These are phyloP conservation scores for Acomys russatus DNA, from an alignment of 2,797 vertebrate genomes.

Conservation along the genomic window DNA sequence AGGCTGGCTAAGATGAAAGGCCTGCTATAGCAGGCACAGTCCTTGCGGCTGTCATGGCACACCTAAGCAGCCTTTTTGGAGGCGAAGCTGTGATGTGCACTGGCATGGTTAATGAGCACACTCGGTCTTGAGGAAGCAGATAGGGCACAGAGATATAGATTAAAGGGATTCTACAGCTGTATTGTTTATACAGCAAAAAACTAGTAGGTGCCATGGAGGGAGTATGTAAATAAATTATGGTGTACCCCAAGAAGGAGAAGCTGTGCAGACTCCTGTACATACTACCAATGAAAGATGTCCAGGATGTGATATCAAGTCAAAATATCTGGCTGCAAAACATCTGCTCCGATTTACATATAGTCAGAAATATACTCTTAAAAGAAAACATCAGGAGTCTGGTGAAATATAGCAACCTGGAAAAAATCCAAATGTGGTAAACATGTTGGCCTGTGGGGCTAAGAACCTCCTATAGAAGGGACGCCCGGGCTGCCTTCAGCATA, in stretches of 20 bases:
- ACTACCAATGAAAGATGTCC: slow-evolving; percentile 49
- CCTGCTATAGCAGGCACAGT: background rate
- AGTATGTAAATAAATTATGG: slow-evolving; percentile 47
- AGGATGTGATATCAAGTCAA: slow-evolving; percentile 34
- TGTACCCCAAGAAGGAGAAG: slow-evolving; percentile 55
- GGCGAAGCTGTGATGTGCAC: background rate
- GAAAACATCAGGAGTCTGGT: slow-evolving; percentile 14
- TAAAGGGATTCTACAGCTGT: slow-evolving; percentile 44
- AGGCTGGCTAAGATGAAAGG: slow-evolving; percentile 24
- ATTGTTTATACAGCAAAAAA: slow-evolving; percentile 49
- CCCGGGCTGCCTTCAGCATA: background rate
- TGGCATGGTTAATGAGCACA: slow-evolving; percentile 30
- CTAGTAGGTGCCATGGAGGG: background rate
- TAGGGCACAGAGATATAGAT: background rate
- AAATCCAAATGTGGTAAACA: background rate
- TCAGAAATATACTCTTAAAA: slow-evolving; percentile 23
- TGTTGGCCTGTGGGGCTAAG: background rate
- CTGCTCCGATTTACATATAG: slow-evolving; percentile 31
- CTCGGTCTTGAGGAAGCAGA: slow-evolving; percentile 38
- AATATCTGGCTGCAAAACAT: slow-evolving; percentile 53
- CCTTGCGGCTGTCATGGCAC: background rate
- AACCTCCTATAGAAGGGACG: slow-evolving; percentile 29
- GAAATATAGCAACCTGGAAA: background rate
- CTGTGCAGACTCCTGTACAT: background rate
- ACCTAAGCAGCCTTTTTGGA: background rate